Conservation (phyloP, 2,888 invertebrate genomes). For the Agrochola macilenta region DNA sequence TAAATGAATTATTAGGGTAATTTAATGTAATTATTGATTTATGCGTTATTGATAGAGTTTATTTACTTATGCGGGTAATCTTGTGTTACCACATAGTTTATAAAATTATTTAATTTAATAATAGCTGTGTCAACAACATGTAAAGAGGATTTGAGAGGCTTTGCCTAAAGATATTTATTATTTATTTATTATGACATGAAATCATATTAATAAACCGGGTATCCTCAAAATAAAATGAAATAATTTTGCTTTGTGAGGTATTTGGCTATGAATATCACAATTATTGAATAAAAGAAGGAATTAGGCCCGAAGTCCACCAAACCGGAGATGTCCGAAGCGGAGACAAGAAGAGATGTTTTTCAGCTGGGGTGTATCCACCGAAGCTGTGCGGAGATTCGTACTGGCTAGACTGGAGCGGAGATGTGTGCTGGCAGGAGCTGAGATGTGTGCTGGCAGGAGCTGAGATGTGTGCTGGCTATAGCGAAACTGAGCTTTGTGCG, state of each 20-base stretch:
- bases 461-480: no score
- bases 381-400: no score
- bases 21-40: not conserved
- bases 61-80: constrained; percentile 24
- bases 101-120: not conserved
- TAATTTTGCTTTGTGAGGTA: not conserved
- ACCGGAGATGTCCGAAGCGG: no score
- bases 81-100: not conserved
- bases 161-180: not conserved
- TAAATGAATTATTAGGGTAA: constrained; percentile 60
- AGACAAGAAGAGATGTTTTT: no score
- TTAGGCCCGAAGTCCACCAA: not conserved
- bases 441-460: no score
- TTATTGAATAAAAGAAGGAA: not conserved
- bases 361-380: no score
- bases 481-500: no score
- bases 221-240: not conserved
- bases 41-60: not conserved
- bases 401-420: no score
- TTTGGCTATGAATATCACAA: not conserved
- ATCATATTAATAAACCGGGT: not conserved
- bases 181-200: not conserved
- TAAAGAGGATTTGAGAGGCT: not conserved
- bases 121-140: not conserved
- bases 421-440: no score